These are phyloP conservation scores for Fulica atra DNA, from an alignment of 2,113 vertebrate species.

Conservation along the genomic window DNA sequence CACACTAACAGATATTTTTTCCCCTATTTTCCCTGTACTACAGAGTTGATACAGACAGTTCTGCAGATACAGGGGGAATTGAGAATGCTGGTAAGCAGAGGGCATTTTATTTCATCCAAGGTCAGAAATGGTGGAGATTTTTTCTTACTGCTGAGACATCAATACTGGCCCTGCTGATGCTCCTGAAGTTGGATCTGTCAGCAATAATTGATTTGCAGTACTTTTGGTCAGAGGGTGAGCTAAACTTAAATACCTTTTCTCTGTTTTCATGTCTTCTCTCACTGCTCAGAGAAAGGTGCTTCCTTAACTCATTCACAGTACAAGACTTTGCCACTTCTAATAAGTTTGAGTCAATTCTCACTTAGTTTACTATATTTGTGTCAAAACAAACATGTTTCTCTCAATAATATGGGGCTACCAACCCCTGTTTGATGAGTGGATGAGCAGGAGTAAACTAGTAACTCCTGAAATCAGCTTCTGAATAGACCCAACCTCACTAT, in stretches of 20 bases:
- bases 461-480: background rate
- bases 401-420: background rate
- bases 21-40: background rate
- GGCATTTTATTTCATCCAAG: background rate
- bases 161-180: background rate
- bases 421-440: background rate
- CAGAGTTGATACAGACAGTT: background rate
- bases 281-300: background rate
- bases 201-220: constrained; percentile 44
- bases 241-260: background rate
- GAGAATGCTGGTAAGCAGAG: background rate
- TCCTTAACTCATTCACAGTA: background rate
- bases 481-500: background rate
- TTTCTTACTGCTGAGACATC: background rate
- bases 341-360: background rate
- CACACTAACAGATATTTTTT: background rate
- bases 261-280: background rate
- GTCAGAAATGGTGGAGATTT: background rate
- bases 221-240: constrained; percentile 8
- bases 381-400: background rate
- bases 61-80: background rate
- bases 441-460: background rate
- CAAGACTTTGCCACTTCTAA: background rate
- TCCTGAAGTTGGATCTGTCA: background rate
- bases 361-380: background rate